Percentiles rank a stretch among this genome's conserved stretches.
Conservation (phyloP, 1,140 invertebrate species). For the Drosophila prosaltans region DNA sequence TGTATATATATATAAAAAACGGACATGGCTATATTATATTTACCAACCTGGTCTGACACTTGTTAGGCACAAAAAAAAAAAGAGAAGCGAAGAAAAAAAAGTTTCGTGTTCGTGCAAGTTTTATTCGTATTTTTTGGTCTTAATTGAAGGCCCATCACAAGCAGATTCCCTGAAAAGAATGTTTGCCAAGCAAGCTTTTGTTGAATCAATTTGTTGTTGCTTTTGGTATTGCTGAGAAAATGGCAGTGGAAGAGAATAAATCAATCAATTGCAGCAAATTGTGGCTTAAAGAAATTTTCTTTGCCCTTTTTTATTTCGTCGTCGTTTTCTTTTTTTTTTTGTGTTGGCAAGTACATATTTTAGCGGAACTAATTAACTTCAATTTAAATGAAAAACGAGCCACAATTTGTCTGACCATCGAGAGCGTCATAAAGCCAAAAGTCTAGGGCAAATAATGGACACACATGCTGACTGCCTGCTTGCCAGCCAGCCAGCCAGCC, state of each 20-base stretch:
- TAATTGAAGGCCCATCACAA: slow-evolving; percentile 72
- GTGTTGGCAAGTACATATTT: slow-evolving; percentile 28
- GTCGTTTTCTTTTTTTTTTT: slow-evolving; percentile 10
- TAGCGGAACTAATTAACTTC: slow-evolving; percentile 80
- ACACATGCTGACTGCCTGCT: slow-evolving; percentile 29
- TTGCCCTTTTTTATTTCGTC: slow-evolving; percentile 34
- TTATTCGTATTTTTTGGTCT: slow-evolving; percentile 45
- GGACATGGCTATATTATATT: not conserved
- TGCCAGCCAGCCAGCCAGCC: not conserved
- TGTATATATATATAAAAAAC: not conserved
- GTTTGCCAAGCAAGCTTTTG: slow-evolving; percentile 34
- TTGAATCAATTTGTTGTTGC: slow-evolving; percentile 58
- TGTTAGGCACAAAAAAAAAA: slow-evolving; percentile 1
- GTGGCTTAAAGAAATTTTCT: slow-evolving; percentile 32
- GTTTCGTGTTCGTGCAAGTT: slow-evolving; percentile 35
- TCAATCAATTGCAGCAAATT: slow-evolving; percentile 57
- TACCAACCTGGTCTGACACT: slow-evolving; percentile 11
- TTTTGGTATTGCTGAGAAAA: slow-evolving; percentile 22
- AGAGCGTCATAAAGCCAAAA: slow-evolving; percentile 76
- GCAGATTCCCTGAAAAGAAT: slow-evolving; percentile 40
- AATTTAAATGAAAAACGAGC: slow-evolving; percentile 81
- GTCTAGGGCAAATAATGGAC: slow-evolving; percentile 64
- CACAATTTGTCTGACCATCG: slow-evolving; percentile 67
- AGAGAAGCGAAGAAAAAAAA: slow-evolving; percentile 4
- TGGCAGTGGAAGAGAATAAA: slow-evolving; percentile 42